A percentile compares a stretch with the other conserved stretches of the same genome.
Conservation (phyloP, 2,888 invertebrate genomes). For the Pollenia griseotomentosa region DNA sequence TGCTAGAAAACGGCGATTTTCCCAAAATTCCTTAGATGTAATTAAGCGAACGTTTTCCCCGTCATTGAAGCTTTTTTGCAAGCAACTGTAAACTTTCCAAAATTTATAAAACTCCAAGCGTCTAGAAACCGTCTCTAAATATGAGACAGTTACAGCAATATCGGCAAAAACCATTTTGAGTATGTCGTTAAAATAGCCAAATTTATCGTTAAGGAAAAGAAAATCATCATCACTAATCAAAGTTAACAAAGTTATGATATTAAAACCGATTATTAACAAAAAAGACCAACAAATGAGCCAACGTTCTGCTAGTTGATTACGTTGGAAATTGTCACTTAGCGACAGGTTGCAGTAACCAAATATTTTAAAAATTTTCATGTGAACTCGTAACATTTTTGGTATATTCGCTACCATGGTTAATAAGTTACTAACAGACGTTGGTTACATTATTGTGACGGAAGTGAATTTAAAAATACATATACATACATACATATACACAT, state of each 20-base stretch:
- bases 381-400: constrained; percentile 1
- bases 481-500: too few species aligned
- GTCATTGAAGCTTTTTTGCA: constrained; percentile 33
- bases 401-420: neutral
- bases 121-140: constrained; percentile 75
- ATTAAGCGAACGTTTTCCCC: too few species aligned
- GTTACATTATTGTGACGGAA: too few species aligned
- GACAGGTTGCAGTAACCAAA: neutral
- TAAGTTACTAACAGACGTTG: constrained; percentile 2
- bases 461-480: too few species aligned
- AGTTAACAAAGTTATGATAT: too few species aligned
- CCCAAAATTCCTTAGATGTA: constrained; percentile 50
- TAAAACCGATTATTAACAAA: too few species aligned
- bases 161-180: constrained; percentile 62
- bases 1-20: constrained; percentile 75
- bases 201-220: too few species aligned
- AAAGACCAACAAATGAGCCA: too few species aligned
- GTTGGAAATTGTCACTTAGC: neutral
- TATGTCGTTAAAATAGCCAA: too few species aligned
- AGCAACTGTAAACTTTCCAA: constrained; percentile 74
- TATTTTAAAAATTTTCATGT: constrained; percentile 5
- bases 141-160: constrained; percentile 77
- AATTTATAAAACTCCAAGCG: constrained; percentile 63
- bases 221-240: too few species aligned
- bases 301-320: neutral